These are phyloP conservation scores for Sebastiscus albofasciatus DNA, from an alignment of 2,797 vertebrate species.

Conservation along the genomic window DNA sequence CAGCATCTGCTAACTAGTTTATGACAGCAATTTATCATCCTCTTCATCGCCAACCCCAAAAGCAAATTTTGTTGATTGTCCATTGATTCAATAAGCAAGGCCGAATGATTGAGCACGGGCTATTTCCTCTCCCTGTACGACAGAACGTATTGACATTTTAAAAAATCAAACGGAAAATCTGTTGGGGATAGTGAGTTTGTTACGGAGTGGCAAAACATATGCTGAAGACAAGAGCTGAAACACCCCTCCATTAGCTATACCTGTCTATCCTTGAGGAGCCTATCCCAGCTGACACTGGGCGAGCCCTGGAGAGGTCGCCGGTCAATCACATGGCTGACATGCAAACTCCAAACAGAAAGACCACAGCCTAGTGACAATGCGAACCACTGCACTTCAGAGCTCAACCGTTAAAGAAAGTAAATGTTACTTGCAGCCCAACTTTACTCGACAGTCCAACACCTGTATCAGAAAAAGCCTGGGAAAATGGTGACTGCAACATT, in stretches of 20 bases:
- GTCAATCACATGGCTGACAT: background rate
- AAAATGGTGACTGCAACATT: background rate
- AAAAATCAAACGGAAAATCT: constrained; percentile 12
- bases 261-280: background rate
- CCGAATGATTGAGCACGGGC: constrained; percentile 41
- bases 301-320: background rate
- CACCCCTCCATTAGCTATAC: background rate
- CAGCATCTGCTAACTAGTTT: constrained; percentile 47
- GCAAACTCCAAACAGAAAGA: background rate
- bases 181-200: constrained; percentile 2
- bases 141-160: constrained; percentile 15
- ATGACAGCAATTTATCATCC: constrained; percentile 74
- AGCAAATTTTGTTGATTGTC: constrained; percentile 65
- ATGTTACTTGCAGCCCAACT: background rate
- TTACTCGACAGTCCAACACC: background rate
- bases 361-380: accelerated
- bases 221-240: background rate
- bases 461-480: background rate
- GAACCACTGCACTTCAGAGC: background rate
- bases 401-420: background rate
- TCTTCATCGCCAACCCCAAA: constrained; percentile 22
- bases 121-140: constrained; percentile 37
- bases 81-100: constrained; percentile 68
- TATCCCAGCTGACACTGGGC: background rate
- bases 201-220: constrained; percentile 16